Base-by-base conservation (phyloP, 2,113 vertebrate species). In the Oncorhynchus masou region DNA sequence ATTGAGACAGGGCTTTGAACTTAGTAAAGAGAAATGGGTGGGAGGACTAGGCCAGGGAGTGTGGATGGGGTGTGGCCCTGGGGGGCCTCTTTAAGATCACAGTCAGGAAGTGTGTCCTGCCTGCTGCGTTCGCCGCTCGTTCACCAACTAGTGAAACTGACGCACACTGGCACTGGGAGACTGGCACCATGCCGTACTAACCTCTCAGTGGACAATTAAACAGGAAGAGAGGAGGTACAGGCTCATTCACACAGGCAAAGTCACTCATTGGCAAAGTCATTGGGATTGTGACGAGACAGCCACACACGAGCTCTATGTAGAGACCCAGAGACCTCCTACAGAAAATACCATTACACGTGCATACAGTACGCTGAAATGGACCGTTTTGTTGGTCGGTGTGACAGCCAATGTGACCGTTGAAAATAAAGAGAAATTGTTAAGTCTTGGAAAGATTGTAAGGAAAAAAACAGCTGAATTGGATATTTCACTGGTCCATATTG, bases 171-270 rank as follows among this genome's bases (percentile, higher is more conserved):
- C 68, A 31, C 85, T 83, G 87, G 85, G 77, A 73, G 74, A 85
- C 76, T 74, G 81, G 79, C 80, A 83, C 85, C 81, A 85, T 11
- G 39, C 39, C 9, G 2, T 11, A 45, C 39, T 45, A 45, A 81
- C 77, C 80, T 76, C 84, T 84, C 81, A 1, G 83, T 66, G 78
- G 79, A 91, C 89, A 91, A 90, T 89, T 83, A 67, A 85, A 79
- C 90, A 92, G 91, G 91, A 92, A 92, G 89, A 85, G 22, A 85
- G 87, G 82, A 85, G 87, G 89, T 88, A 91, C 88, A 20, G 88
- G 80, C 76, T 84, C 87, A 90, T 91, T 90, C 82, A 90, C 88
- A 76, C 75, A 60, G 85, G 90, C 87, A 86, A 89, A 91, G 87
- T 45, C 39, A 12, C 39, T 2, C 39, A 84, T 87, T 90, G 88